Base-by-base conservation (phyloP, 2,797 vertebrate species). In the Pteronotus mesoamericanus region DNA sequence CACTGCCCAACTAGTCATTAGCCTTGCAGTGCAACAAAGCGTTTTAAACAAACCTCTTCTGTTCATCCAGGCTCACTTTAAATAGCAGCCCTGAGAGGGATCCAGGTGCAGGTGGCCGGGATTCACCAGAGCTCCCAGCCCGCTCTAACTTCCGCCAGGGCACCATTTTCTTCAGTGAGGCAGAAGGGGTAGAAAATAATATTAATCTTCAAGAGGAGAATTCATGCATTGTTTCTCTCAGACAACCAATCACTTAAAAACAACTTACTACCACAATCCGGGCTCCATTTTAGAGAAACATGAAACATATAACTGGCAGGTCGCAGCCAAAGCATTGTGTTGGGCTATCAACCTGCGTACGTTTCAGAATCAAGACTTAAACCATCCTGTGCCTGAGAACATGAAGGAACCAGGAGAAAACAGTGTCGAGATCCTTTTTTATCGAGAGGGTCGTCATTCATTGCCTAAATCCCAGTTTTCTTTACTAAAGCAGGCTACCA, bases 231-330 rank as follows among this genome's bases (percentile, higher is more conserved):
- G 89, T 86, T 89, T 91, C 79, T 84, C 91, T 69, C 46, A 78
- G 80, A 93, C 91, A 96, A 93, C 96, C 91, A 92, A 95, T 94
- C 82, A 92, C 88, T 97, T 96, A 86, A 97, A 92, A 96, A 94
- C 39, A 94, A 96, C 96, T 96, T 92, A 85, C 71, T 57, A 46
- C 46, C n/a, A 79, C 83, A 91, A 94, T 96, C 6, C 7, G 93
- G 80, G 64, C 4, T 10, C 64, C 75, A 74, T 77, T 82, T 91
- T 86, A 66, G 72, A 91, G 95, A 74, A 91, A 86, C 39, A 90
- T 6, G 89, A 91, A 61, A 6, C 53, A 89, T 66, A 84, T 26
- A 74, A 11, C 64, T 48, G 15, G 5, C 66, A 91, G 46, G 57
- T 89, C 74, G 80, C 77, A 51, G 24, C 64, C 64, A 82, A 80